Base-by-base conservation (phyloP, 1,140 invertebrate genomes). In the Pseudomyrmex dendroicus region DNA sequence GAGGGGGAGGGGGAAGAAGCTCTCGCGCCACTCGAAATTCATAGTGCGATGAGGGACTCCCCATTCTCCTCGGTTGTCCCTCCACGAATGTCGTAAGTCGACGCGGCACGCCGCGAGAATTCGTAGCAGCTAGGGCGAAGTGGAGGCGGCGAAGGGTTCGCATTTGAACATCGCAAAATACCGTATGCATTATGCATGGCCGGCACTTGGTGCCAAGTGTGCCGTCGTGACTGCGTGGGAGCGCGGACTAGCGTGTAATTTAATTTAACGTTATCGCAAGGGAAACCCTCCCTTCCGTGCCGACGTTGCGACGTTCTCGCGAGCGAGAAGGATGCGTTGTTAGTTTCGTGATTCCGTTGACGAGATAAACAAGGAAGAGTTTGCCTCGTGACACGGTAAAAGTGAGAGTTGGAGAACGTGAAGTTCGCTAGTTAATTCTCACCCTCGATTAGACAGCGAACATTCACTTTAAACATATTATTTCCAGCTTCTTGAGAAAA, bases 251-350 rank as follows among this genome's bases (percentile, higher is more conserved):
- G 91, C 89, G 91, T 92, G 92, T 93, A 93, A 93, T 93, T 93
- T 93, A 92, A 93, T 93, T 93, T 93, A 93, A 93, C 91, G 89
- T 90, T 88, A 78, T 90, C 91, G 89, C 92, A 93, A 93, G 91
- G 90, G 91, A 92, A 82, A 87, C 85, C 73, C 25, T 4, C 25
- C 25, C 2, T 25, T 2, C 2, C 22, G 3, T 4, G 25, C 0
- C 25, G 25, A 25, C 3, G 25, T 25, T 25, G 2, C 25, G 25
- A 25, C 25, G 25, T 25, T 25, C 25, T 25, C 44, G 15, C 44
- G 35, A 67, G 64, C 52, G 44, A 35, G 35, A 25, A 35, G 3
- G 10, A 10, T 17, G 35, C 50, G 12, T 8, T 7, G 35, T 35
- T 35, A 35, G 35, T 35, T 35, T 35, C 35, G 35, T 5, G 35